A percentile compares a stretch with the other conserved stretches of the same genome.
Conservation (phyloP, 2,113 vertebrate species). For the Zootoca vivipara region DNA sequence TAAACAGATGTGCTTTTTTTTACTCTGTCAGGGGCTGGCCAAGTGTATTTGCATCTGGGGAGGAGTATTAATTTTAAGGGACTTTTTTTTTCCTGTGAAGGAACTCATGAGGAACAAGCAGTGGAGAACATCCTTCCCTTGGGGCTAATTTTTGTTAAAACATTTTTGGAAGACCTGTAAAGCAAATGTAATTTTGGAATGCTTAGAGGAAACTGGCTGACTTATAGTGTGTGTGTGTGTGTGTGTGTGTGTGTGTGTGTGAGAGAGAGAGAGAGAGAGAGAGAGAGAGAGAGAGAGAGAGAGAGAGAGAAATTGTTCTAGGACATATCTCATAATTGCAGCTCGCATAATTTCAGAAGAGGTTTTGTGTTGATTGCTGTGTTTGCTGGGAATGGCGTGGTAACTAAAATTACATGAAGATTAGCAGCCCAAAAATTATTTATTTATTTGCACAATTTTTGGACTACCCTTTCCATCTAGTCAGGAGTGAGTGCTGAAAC, state of each 20-base stretch:
- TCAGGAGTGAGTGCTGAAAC: not conserved
- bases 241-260: too few relatives aligned
- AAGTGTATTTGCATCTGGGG: conserved; percentile 66
- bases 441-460: not conserved
- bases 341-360: not conserved
- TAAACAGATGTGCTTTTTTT: conserved; percentile 67
- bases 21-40: conserved; percentile 33
- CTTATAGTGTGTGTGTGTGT: not conserved
- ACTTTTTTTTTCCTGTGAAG: conserved; percentile 19
- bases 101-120: conserved; percentile 32
- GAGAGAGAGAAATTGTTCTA: not conserved
- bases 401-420: not conserved
- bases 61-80: conserved; percentile 55
- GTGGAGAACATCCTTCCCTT: conserved; percentile 24
- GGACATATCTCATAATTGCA: not conserved
- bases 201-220: not conserved
- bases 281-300: too few relatives aligned
- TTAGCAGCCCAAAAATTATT: not conserved
- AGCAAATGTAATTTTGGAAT: not conserved
- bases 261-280: too few relatives aligned
- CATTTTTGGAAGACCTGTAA: not conserved
- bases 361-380: conserved; percentile 10
- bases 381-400: not conserved
- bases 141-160: not conserved
- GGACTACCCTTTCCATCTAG: not conserved